phyloP scores from a whole-genome alignment of 1,140 invertebrate genomes.

The Pararge aegeria region DNA sequence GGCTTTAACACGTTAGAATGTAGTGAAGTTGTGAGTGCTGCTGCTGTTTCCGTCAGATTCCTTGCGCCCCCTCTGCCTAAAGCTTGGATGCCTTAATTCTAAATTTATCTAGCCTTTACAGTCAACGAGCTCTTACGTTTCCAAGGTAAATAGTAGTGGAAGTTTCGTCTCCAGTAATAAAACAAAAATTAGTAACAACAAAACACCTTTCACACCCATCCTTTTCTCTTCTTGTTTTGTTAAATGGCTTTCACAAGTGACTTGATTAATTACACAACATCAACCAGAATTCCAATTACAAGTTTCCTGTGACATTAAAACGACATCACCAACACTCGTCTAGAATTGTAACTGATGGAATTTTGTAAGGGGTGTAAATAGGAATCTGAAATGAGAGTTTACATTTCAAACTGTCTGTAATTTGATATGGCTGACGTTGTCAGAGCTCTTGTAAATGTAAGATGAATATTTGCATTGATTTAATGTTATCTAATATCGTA shows the following conservation, averaged over 20 bases:
- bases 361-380: neutral
- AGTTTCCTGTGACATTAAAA: constrained; percentile 13
- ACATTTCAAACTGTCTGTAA: neutral
- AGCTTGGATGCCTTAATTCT: too few relatives aligned
- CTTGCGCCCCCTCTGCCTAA: too few relatives aligned
- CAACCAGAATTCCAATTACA: constrained; percentile 11
- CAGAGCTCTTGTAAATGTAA: neutral
- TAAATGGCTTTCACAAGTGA: neutral
- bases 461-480: neutral
- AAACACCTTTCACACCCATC: neutral
- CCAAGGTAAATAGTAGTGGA: too few relatives aligned
- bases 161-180: too few relatives aligned
- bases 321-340: constrained; percentile 8
- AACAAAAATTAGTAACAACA: neutral
- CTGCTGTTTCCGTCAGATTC: too few relatives aligned
- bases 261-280: constrained; percentile 1
- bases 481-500: too few relatives aligned
- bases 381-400: neutral
- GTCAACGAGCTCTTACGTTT: too few relatives aligned
- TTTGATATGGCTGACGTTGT: constrained; percentile 2
- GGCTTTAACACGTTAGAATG: too few relatives aligned
- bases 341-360: constrained; percentile 6
- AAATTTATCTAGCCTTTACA: too few relatives aligned
- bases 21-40: too few relatives aligned
- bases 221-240: too few relatives aligned